Percentiles rank a stretch among this genome's conserved stretches.
Conservation (phyloP, 2,888 invertebrate genomes). For the Rapana venosa region DNA sequence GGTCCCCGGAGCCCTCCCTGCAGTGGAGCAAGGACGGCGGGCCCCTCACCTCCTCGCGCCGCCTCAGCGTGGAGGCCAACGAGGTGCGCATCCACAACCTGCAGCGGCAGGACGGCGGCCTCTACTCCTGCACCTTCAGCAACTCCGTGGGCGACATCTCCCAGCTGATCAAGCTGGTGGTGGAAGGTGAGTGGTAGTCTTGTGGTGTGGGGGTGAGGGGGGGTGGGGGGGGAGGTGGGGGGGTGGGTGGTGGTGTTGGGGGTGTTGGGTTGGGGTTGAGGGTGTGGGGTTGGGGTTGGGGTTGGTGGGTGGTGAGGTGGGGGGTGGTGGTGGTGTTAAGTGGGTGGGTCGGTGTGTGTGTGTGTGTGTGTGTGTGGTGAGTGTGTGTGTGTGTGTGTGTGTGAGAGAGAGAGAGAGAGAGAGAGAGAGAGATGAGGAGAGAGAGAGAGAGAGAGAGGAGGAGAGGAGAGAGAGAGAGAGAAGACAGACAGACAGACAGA, state of each 20-base stretch:
- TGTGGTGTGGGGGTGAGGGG: background rate
- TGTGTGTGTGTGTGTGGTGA: background rate
- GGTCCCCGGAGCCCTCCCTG: constrained; percentile 94
- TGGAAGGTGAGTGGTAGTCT: constrained; percentile 86
- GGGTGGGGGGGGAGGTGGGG: background rate
- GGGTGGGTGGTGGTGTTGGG: background rate
- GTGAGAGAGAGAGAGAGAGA: too few relatives aligned
- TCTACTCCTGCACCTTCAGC: constrained; percentile 96
- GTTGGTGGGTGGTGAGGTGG: background rate
- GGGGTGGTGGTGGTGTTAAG: background rate
- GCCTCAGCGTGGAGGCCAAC: constrained; percentile 60
- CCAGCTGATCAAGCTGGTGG: constrained; percentile 95
- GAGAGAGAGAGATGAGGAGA: too few relatives aligned
- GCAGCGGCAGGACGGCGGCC: constrained; percentile 95
- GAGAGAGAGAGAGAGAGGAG: too few relatives aligned
- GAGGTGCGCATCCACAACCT: constrained; percentile 93
- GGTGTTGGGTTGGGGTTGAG: background rate
- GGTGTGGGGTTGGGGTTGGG: background rate
- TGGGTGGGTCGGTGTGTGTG: background rate
- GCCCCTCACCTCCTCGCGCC: constrained; percentile 56
- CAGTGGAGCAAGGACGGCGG: constrained; percentile 89
- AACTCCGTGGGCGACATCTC: constrained; percentile 97
- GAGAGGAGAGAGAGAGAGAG: too few relatives aligned
- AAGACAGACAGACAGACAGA: too few relatives aligned
- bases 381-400: too few relatives aligned